Percentiles rank a stretch among this genome's conserved stretches.
Conservation (phyloP, 2,888 invertebrate genomes). For the Julus scandinavius region DNA sequence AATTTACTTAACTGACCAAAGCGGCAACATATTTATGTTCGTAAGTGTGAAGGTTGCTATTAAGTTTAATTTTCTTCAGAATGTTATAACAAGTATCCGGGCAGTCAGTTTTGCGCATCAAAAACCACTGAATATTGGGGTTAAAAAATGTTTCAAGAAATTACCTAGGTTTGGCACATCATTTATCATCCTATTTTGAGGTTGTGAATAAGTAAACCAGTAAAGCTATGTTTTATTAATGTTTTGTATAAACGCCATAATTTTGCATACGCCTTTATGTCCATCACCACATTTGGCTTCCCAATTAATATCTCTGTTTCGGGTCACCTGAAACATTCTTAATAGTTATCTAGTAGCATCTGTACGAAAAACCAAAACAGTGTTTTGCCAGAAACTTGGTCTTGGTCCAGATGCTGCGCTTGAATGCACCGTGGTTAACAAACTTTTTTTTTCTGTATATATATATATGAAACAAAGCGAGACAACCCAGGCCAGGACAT, state of each 20-base stretch:
- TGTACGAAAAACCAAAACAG: background rate
- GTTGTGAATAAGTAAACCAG: background rate
- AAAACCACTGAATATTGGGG: background rate
- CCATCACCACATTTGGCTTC: too few species aligned
- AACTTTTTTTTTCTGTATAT: background rate
- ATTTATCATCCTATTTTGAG: background rate
- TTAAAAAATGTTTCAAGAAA: background rate
- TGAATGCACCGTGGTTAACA: background rate
- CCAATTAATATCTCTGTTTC: too few species aligned
- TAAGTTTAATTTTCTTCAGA: too few species aligned
- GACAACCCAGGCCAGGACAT: conserved; percentile 35
- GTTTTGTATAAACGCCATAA: too few species aligned
- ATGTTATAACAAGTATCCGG: too few species aligned
- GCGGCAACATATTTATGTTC: background rate
- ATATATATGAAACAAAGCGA: background rate
- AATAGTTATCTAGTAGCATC: background rate
- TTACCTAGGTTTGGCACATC: background rate
- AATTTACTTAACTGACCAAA: background rate
- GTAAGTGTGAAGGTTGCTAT: too few species aligned
- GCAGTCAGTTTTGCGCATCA: background rate
- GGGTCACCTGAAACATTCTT: background rate
- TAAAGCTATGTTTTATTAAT: background rate
- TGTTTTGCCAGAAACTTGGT: background rate
- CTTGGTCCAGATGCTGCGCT: background rate
- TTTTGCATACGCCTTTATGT: too few species aligned